phyloP scores from a whole-genome alignment of 37 sponge, comb jelly and placozoan species.

The Halichondria panicea region DNA sequence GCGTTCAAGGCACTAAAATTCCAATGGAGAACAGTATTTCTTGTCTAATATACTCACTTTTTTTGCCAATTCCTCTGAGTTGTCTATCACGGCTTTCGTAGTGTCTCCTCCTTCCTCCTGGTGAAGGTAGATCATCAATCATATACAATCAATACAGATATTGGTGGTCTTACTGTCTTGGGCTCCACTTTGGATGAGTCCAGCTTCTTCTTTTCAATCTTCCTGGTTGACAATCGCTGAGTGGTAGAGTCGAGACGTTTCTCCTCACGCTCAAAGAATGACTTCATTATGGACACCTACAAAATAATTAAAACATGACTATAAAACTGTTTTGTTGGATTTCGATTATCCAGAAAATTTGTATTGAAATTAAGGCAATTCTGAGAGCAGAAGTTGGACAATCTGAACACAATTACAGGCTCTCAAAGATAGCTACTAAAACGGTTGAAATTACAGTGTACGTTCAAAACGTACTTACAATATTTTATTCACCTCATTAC shows the following conservation, averaged over 20 bases:
- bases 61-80: too few species aligned
- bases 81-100: too few species aligned
- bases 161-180: too few species aligned
- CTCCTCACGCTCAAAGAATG: constrained; percentile 82
- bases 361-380: background rate
- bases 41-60: too few species aligned
- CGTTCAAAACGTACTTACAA: too few species aligned
- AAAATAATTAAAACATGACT: background rate
- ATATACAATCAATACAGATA: too few species aligned
- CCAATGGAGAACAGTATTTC: too few species aligned
- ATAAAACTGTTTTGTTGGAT: background rate
- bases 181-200: background rate
- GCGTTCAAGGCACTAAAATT: too few species aligned
- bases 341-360: background rate
- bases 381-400: too few species aligned
- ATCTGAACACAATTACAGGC: too few species aligned
- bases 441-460: background rate
- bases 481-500: constrained; percentile 64
- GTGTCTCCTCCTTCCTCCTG: too few species aligned
- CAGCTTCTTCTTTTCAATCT: constrained; percentile 50
- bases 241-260: constrained; percentile 55
- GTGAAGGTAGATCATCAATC: too few species aligned
- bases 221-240: constrained; percentile 37
- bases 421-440: background rate
- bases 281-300: constrained; percentile 67